phyloP scores from a whole-genome alignment of 2,797 vertebrate genomes.

The Gadopsis marmoratus region DNA sequence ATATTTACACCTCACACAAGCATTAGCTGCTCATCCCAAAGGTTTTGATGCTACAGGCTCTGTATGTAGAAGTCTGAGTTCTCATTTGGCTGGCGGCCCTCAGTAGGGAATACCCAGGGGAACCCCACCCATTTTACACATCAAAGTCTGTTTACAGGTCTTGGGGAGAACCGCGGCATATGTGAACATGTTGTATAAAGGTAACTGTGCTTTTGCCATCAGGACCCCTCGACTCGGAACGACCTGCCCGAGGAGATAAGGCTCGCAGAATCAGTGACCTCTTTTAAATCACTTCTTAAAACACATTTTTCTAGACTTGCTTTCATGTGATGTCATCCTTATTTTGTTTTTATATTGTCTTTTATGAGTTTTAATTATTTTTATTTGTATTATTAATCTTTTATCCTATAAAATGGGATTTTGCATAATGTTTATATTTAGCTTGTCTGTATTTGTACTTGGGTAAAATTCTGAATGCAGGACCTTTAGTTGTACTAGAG shows the following conservation, averaged over 20 bases:
- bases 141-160: conserved; percentile 15
- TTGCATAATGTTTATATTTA: not conserved
- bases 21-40: conserved; percentile 13
- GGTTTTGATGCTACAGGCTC: not conserved
- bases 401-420: not conserved
- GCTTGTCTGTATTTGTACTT: not conserved
- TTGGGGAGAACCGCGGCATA: not conserved
- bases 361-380: too few species aligned
- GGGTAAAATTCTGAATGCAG: too few species aligned
- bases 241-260: too few species aligned
- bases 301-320: too few species aligned
- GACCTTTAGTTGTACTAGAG: too few species aligned
- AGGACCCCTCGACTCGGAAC: too few species aligned
- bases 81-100: not conserved
- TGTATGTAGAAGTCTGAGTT: not conserved
- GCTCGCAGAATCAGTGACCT: too few species aligned
- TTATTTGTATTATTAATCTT: too few species aligned
- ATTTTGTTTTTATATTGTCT: too few species aligned
- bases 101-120: conserved; percentile 6
- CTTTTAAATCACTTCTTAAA: too few species aligned
- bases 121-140: not conserved
- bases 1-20: conserved; percentile 14
- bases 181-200: not conserved
- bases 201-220: too few species aligned
- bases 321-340: too few species aligned